A percentile compares a stretch with the other conserved stretches of the same genome.
These are phyloP conservation scores for Apis cerana DNA, from an alignment of 1,140 invertebrate genomes.

Conservation along the genomic window DNA sequence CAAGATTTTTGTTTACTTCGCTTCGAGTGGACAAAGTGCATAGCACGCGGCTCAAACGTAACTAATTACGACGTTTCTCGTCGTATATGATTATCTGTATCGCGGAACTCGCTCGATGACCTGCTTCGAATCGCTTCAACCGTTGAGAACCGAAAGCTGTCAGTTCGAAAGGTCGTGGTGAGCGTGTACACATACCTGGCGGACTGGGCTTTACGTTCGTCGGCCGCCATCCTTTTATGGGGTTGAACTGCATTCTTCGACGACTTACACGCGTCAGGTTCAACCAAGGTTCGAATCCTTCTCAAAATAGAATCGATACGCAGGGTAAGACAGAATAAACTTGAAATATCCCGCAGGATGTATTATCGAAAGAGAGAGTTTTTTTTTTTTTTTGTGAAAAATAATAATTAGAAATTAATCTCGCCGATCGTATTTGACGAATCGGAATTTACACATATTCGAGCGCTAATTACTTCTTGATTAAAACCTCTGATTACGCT, in stretches of 20 bases:
- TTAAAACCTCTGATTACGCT: slow-evolving; percentile 28
- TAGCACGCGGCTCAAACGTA: too few relatives aligned
- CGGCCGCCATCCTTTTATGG: slow-evolving; percentile 46
- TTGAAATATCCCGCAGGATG: slow-evolving; percentile 20
- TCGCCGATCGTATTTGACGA: not conserved
- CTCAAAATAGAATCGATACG: slow-evolving; percentile 42
- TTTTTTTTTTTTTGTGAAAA: too few relatives aligned
- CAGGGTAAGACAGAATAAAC: slow-evolving; percentile 12
- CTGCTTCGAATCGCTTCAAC: slow-evolving; percentile 2
- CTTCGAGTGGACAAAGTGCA: too few relatives aligned
- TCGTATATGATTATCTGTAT: slow-evolving; percentile 15
- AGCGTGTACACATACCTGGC: slow-evolving; percentile 46
- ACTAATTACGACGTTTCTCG: not conserved
- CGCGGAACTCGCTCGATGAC: not conserved
- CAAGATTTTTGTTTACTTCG: too few relatives aligned
- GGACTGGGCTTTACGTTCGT: slow-evolving; percentile 35
- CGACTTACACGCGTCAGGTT: slow-evolving; percentile 33
- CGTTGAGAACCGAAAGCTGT: slow-evolving; percentile 22
- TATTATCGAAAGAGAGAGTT: slow-evolving; percentile 15
- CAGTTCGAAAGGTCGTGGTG: slow-evolving; percentile 47
- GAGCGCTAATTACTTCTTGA: slow-evolving; percentile 33
- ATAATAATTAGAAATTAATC: slow-evolving; percentile 9
- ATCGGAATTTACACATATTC: too few relatives aligned
- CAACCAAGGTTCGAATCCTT: not conserved
- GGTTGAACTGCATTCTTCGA: slow-evolving; percentile 50